Conservation (phyloP, 2,113 vertebrate genomes). For the Thymallus thymallus region DNA sequence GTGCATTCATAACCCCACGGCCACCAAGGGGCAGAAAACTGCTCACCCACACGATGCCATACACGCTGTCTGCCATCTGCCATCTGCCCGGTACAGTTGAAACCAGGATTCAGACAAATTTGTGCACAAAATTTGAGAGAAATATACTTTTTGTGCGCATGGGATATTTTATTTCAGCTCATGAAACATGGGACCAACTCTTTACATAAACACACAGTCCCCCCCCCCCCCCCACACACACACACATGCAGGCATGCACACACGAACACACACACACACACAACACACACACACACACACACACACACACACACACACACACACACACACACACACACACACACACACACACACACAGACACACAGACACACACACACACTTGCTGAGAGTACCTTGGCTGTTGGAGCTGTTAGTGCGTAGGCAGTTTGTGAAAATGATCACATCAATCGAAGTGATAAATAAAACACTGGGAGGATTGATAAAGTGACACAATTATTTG, state of each 20-base stretch:
- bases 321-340: conserved; percentile 20
- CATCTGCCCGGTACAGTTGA: too few relatives aligned
- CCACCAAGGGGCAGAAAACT: too few relatives aligned
- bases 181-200: too few relatives aligned
- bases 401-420: conserved; percentile 42
- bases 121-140: too few relatives aligned
- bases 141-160: too few relatives aligned
- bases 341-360: neutral
- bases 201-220: neutral
- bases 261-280: too few relatives aligned
- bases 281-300: conserved; percentile 10
- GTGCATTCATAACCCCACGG: too few relatives aligned
- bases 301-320: conserved; percentile 27
- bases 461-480: conserved; percentile 75
- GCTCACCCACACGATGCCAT: neutral
- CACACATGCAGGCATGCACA: neutral
- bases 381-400: conserved; percentile 25
- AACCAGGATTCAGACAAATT: too few relatives aligned
- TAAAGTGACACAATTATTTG: conserved; percentile 77
- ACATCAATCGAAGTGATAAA: conserved; percentile 78
- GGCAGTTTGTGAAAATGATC: conserved; percentile 74
- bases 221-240: neutral
- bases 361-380: conserved; percentile 7
- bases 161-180: too few relatives aligned
- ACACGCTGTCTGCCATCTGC: neutral